Evolutionary conservation across 1,140 invertebrate species (phyloP).

Genomic region (Coenobita brevimanus): DNA sequence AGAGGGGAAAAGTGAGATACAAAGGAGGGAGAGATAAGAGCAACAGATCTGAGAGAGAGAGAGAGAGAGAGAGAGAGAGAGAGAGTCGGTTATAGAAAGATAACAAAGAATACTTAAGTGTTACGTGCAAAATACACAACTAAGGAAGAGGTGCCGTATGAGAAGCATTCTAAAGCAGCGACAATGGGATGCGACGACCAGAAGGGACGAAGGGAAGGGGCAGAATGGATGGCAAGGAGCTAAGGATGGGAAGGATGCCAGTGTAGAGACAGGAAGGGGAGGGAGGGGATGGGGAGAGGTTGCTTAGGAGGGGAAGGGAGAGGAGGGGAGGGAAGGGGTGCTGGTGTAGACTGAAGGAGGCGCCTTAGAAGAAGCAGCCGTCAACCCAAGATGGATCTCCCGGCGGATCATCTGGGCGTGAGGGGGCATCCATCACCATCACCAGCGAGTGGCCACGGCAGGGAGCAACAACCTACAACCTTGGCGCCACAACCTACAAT

Average conservation of each 20-base stretch:
- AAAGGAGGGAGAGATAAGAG: neutral
- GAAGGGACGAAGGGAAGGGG: neutral
- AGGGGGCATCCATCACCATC: slow-evolving; percentile 13
- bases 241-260: neutral
- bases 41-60: too few relatives aligned
- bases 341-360: too few relatives aligned
- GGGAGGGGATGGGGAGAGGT: neutral
- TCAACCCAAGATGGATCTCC: neutral
- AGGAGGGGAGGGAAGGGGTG: neutral
- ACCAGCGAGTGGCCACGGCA: too few relatives aligned
- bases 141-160: too few relatives aligned
- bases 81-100: too few relatives aligned
- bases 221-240: neutral
- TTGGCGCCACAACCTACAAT: neutral
- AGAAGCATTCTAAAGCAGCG: too few relatives aligned
- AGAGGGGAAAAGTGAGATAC: neutral
- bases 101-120: too few relatives aligned
- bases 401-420: slow-evolving; percentile 17
- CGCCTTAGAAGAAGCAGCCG: neutral
- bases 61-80: too few relatives aligned
- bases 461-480: neutral
- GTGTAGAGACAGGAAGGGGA: neutral
- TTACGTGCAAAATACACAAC: too few relatives aligned
- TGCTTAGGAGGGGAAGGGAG: neutral
- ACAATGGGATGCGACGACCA: neutral